phyloP scores from a whole-genome alignment of 2,888 invertebrate species.

The Drosophila birchii region DNA sequence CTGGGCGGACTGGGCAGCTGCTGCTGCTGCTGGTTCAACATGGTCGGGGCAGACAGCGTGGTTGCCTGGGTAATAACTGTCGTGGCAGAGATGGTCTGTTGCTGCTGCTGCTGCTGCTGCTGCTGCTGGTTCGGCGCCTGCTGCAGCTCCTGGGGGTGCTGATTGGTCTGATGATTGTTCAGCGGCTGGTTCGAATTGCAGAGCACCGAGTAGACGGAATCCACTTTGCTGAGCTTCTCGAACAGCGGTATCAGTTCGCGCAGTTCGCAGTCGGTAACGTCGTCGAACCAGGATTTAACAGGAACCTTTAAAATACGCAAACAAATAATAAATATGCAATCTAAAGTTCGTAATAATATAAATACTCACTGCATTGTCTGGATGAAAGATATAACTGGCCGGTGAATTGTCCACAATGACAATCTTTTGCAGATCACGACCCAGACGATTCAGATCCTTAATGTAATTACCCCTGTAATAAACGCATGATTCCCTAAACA shows the following conservation, averaged over 20 bases:
- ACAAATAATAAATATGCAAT: too few species aligned
- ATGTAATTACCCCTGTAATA: slow-evolving; percentile 99
- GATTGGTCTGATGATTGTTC: slow-evolving; percentile 83
- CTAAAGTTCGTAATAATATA: slow-evolving; percentile 87
- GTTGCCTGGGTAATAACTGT: slow-evolving; percentile 84
- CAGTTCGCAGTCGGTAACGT: slow-evolving; percentile 98
- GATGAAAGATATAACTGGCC: slow-evolving; percentile 99
- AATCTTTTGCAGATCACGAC: slow-evolving; percentile 97
- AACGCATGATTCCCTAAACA: slow-evolving; percentile 99
- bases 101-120: slow-evolving; percentile 74
- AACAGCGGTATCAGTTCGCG: slow-evolving; percentile 99
- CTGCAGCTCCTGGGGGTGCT: slow-evolving; percentile 73
- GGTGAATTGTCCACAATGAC: slow-evolving; percentile 99
- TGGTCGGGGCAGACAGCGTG: slow-evolving; percentile 81
- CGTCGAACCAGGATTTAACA: slow-evolving; percentile 99
- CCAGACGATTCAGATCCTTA: slow-evolving; percentile 99
- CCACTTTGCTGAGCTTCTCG: slow-evolving; percentile 97
- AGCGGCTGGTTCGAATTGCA: slow-evolving; percentile 95
- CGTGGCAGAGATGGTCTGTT: slow-evolving; percentile 83
- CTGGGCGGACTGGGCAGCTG: slow-evolving; percentile 84
- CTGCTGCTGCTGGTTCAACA: slow-evolving; percentile 75
- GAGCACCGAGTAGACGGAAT: slow-evolving; percentile 97
- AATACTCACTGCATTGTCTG: slow-evolving; percentile 98
- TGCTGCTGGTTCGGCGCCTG: slow-evolving; percentile 65
- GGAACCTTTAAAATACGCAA: slow-evolving; percentile 90